A percentile compares a stretch with the other conserved stretches of the same genome.
phyloP scores from a whole-genome alignment of 2,797 vertebrate genomes.

The Danio choprae region DNA sequence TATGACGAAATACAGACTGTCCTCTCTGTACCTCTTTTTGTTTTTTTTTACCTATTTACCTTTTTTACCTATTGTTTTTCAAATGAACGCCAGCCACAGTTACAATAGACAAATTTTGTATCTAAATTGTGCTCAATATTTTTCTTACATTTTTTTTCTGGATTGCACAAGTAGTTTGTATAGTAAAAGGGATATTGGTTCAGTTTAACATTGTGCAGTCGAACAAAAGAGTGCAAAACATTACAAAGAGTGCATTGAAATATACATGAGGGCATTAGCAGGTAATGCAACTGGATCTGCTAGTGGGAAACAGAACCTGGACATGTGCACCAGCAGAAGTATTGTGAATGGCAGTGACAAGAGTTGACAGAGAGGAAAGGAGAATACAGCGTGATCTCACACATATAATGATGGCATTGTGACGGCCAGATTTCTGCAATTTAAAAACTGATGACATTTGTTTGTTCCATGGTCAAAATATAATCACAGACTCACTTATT shows the following conservation, averaged over 20 bases:
- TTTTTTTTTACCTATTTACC: neutral
- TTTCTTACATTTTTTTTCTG: neutral
- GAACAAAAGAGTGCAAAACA: conserved; percentile 33
- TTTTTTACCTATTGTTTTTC: no score
- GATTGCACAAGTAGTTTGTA: neutral
- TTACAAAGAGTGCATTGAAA: conserved; percentile 41
- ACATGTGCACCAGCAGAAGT: no score
- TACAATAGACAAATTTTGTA: no score
- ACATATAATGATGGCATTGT: no score
- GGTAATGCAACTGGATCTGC: conserved; percentile 21
- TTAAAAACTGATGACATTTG: no score
- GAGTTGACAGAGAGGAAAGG: neutral
- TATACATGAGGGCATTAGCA: conserved; percentile 35
- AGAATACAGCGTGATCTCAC: neutral
- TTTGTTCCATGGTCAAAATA: no score
- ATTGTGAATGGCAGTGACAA: neutral
- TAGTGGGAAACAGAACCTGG: conserved; percentile 12
- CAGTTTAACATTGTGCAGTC: neutral
- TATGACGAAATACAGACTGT: conserved; percentile 20
- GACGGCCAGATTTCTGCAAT: no score
- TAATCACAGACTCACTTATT: no score
- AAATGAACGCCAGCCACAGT: neutral
- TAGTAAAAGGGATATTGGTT: neutral
- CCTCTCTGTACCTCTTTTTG: neutral
- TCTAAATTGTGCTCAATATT: neutral